A percentile compares a stretch with the other conserved stretches of the same genome.
Evolutionary conservation across 1,140 invertebrate genomes (phyloP).

Genomic region (Drosophila tristis): DNA sequence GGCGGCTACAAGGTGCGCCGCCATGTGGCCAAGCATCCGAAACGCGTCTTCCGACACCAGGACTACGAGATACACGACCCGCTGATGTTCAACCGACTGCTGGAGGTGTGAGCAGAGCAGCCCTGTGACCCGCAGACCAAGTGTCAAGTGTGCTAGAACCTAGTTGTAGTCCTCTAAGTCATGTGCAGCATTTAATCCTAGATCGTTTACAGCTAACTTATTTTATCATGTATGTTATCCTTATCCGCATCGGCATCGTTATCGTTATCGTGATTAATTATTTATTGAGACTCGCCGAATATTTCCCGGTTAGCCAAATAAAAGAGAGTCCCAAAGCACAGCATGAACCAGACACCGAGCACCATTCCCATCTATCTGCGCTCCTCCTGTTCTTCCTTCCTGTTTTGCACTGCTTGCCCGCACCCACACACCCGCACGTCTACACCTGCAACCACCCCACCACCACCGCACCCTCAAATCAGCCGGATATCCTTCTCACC

Average conservation of each 20-base stretch:
- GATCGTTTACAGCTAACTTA: conserved; percentile 59
- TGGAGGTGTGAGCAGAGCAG: conserved; percentile 52
- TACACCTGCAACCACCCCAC: not conserved
- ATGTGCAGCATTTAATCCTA: conserved; percentile 73
- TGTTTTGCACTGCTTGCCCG: conserved; percentile 39
- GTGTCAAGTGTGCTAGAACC: conserved; percentile 9
- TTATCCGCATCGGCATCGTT: conserved; percentile 20
- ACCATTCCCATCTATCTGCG: conserved; percentile 25
- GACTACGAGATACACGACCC: conserved; percentile 78
- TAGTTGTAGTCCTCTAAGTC: conserved; percentile 72
- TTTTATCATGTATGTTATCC: conserved; percentile 37
- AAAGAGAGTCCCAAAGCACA: conserved; percentile 44
- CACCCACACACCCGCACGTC: conserved; percentile 22
- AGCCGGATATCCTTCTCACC: conserved; percentile 52
- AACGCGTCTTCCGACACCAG: conserved; percentile 51
- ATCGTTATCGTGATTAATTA: conserved; percentile 33
- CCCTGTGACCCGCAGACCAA: not conserved
- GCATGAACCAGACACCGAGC: conserved; percentile 56
- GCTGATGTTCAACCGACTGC: conserved; percentile 75
- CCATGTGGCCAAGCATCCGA: conserved; percentile 38
- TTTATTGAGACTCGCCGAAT: conserved; percentile 46
- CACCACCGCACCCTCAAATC: conserved; percentile 20
- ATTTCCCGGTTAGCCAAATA: conserved; percentile 27
- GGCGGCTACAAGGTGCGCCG: conserved; percentile 76
- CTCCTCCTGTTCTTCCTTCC: too few species aligned